A percentile compares a stretch with the other conserved stretches of the same genome.
Evolutionary conservation across 2,797 vertebrate genomes (phyloP).

Genomic region (Onychomys leucogaster): DNA sequence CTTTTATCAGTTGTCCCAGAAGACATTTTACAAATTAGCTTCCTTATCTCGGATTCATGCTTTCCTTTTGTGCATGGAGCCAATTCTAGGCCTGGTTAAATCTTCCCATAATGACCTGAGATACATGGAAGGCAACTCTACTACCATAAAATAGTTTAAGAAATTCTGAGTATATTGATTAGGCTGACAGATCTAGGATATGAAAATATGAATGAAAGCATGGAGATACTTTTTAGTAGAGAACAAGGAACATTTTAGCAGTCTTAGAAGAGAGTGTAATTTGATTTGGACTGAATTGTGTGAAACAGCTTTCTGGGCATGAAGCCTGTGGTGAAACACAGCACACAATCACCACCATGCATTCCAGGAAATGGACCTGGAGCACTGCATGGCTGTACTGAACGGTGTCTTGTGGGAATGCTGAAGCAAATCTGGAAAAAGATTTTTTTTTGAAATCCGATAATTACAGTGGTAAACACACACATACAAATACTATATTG

Average conservation of each 20-base stretch:
- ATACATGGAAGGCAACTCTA: neutral
- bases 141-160: neutral
- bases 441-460: neutral
- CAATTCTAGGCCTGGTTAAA: neutral
- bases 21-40: neutral
- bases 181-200: neutral
- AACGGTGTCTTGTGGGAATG: neutral
- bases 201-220: neutral
- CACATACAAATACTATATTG: neutral
- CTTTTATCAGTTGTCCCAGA: neutral
- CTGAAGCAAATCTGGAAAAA: neutral
- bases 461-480: neutral
- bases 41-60: neutral
- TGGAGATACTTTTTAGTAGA: neutral
- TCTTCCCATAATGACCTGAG: neutral
- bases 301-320: neutral
- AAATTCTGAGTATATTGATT: neutral
- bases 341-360: fast-evolving
- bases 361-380: too few species aligned
- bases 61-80: neutral
- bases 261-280: neutral
- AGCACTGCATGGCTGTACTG: too few species aligned
- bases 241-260: neutral
- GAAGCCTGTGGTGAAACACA: neutral
- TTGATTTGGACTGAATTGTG: neutral